Percentiles rank a stretch among this genome's conserved stretches.
phyloP scores from a whole-genome alignment of 92 coral and sea anemone genomes.

The Ricordea florida region DNA sequence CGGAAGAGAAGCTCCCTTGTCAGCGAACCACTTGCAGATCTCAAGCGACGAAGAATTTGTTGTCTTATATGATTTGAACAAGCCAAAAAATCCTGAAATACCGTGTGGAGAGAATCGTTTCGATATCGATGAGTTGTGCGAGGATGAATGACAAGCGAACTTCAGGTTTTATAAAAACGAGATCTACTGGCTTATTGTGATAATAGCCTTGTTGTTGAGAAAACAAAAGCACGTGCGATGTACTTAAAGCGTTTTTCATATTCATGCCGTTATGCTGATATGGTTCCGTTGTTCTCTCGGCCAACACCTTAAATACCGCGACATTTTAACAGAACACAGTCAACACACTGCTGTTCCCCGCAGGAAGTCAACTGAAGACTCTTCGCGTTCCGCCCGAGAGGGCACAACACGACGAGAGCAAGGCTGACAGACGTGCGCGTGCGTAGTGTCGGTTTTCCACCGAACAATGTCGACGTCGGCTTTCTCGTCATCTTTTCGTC shows the following conservation, averaged over 20 bases:
- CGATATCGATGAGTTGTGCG: conserved; percentile 50
- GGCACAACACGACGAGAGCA: conserved; percentile 11
- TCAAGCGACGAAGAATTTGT: conserved; percentile 24
- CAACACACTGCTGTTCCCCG: not conserved
- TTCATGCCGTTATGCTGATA: conserved; percentile 70
- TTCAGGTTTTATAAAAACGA: conserved; percentile 70
- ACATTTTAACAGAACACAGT: not conserved
- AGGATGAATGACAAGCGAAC: conserved; percentile 62
- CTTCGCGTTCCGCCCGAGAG: not conserved
- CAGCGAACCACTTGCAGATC: conserved; percentile 9
- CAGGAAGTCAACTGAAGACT: not conserved
- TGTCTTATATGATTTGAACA: conserved; percentile 39
- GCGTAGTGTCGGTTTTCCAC: conserved; percentile 4
- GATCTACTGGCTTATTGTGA: conserved; percentile 46
- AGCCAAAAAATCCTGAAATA: conserved; percentile 47
- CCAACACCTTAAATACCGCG: conserved; percentile 59
- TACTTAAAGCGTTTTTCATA: conserved; percentile 71
- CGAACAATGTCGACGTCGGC: conserved; percentile 15
- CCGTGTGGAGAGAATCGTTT: conserved; percentile 24
- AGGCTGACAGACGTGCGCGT: not conserved
- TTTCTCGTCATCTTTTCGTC: conserved; percentile 19
- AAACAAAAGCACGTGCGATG: conserved; percentile 56
- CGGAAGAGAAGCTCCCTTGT: conserved; percentile 25
- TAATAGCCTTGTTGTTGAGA: conserved; percentile 49
- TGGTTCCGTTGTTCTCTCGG: conserved; percentile 63